Base-by-base conservation (phyloP, 2,888 invertebrate species). In the Laothoe populi region DNA sequence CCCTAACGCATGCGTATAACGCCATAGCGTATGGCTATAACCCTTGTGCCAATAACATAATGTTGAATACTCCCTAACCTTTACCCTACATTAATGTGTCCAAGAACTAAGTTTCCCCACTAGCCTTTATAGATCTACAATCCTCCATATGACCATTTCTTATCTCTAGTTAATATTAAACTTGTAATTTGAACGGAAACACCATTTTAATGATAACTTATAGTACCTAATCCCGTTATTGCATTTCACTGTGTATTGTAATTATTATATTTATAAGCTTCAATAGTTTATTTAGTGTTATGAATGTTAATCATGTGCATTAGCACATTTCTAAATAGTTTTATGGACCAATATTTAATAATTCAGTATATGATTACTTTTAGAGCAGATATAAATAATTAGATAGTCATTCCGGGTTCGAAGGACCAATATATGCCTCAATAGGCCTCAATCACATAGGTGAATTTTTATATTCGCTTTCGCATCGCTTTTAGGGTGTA, bases 271-370 rank as follows among this genome's bases (percentile, higher is more conserved):
- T 73, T 74, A 74, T 73, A 75, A 77, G 77, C 82, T 82, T 82
- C 66, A 66, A 72, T 75, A 78, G 73, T 74, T 72, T 72, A 77
- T 65, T n/a, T 74, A 78, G 72, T 72, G 70, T 76, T 73, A 71
- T 68, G 68, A 71, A 19, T 71, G 74, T 74, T 74, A 72, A 74
- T 77, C 78, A 75, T 79, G 78, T 81, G n/a, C 78, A 76, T 70
- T 77, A n/a, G 81, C 83, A 80, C 81, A 63, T 76, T 79, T 78
- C 79, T 70, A 75, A 73, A 76, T 84, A 81, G 76, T 79, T 79
- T 81, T 79, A 82, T 75, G 85, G 86, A 86, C 86, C 86, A 86
- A 85, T 74, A 74, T 79, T 79, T 74, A 72, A 72, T 72, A 73
- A 69, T 73, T 24, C 11, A 23, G 72, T 64, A 64, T 70, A 72